Base-by-base conservation (phyloP, 2,888 invertebrate genomes). In the Leucoma salicis region DNA sequence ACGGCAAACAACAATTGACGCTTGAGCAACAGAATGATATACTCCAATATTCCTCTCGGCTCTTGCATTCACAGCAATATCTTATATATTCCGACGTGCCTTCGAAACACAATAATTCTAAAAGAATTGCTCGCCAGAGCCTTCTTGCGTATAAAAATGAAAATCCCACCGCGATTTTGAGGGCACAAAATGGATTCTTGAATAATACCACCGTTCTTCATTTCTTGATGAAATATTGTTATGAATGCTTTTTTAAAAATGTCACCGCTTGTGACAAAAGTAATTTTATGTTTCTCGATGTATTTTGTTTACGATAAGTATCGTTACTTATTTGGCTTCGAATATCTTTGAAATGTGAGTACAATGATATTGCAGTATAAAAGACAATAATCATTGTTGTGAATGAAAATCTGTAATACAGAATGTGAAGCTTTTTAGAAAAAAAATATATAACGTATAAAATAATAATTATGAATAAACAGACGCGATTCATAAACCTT, bases 1-100 rank as follows among this genome's bases (percentile, higher is more conserved):
- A 65, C 60, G 61, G 57, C 49, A 56, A 49, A 41, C 45, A 53
- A 63, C 66, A 66, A 69, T 70, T 65, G 69, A 67, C 70, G 69
- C 61, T 50, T 46, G 8, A 8, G 51, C 51, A 52, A 50, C 59
- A 57, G 64, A 66, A 18, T 18, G 18, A 7, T 5, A 18, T 18
- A 18, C 7, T 18, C 18, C 18, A 18, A 27, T 27, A 29, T 66
- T 63, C 59, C 52, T 66, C 60, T 57, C 63, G 56, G 45, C 39
- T 49, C 51, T 31, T 57, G 62, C 57, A 47, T 51, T 36, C 40
- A 42, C 37, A 45, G 53, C 53, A 57, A 66, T 66, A 63, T 66
- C 62, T 63, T 63, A 67, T 60, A 61, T 60, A 65, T 70, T 65
- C 63, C 57, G 58, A 61, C 59, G 57, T 53, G 49, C 51, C 57